Evolutionary conservation across 2,113 vertebrate genomes (phyloP), one percentile per base, ranked within the genome.

Genomic region (Machaerirhynchus nigripectus): DNA sequence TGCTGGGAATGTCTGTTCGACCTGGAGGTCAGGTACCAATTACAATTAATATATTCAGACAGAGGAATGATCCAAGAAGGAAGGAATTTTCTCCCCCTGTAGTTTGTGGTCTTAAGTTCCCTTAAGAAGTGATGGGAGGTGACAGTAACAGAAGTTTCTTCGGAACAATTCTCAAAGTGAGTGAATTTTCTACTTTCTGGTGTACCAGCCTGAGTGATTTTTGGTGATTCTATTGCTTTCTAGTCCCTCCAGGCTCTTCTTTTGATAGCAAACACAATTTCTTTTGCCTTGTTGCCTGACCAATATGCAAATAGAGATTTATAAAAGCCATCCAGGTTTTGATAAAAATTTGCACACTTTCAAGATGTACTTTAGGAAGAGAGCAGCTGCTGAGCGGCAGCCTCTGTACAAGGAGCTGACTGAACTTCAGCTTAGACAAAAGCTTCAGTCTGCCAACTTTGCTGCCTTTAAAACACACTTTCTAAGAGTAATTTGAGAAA

Each of bases 391-490:
- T 56, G 20, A 55, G 28, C 30, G 9, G 11, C 7, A 20, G 6
- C 42, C 17, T 17, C 33, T 15, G 22, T n/a, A 22, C 1, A 3
- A 20, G 1, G 4, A 86, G 27, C 7, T 50, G 18, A 11, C 7
- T 76, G 56, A 93, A 69, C 40, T 68, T 71, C 28, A 77, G 3
- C 13, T 68, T 26, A 47, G 26, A 49, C 18, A 44, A 84, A 76
- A 63, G 3, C 11, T 53, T 57, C 31, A 30, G 35, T 19, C 11
- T 39, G 47, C 9, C 39, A 56, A 37, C 10, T 27, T 16, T 11
- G 2, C 12, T 59, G 22, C 27, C 53, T 65, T 84, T 61, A 33
- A 70, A 87, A 70, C 6, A 65, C 6, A 21, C 6, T 35, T 46
- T 46, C 71, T 44, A 60, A 52, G 33, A 91, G 52, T 30, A 67